These are phyloP conservation scores for Tetranychus truncatus DNA, from an alignment of 2,888 invertebrate genomes.

Conservation along the genomic window DNA sequence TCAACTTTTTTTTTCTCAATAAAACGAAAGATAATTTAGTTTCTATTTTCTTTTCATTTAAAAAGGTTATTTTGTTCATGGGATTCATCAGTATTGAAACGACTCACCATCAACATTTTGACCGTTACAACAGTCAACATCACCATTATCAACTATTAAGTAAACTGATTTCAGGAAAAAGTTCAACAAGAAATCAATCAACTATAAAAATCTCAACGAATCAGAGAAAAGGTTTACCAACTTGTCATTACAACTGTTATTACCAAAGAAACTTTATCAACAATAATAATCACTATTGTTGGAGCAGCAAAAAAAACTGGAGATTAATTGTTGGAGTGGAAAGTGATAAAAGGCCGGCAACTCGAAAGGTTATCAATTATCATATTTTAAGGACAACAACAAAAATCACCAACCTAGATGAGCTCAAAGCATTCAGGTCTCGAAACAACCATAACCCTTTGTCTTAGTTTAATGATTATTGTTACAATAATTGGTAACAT, in stretches of 20 bases:
- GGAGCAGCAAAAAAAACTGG: too few relatives aligned
- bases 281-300: not conserved
- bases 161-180: not conserved
- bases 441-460: slow-evolving; percentile 6
- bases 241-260: not conserved
- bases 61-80: not conserved
- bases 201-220: not conserved
- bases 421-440: not conserved
- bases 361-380: not conserved
- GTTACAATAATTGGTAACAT: slow-evolving; percentile 38
- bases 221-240: not conserved
- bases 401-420: not conserved
- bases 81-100: not conserved
- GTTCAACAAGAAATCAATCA: not conserved
- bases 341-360: too few relatives aligned
- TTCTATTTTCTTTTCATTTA: not conserved
- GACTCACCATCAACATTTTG: not conserved
- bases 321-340: too few relatives aligned
- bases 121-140: not conserved
- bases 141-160: not conserved
- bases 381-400: not conserved
- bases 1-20: not conserved
- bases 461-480: slow-evolving; percentile 32
- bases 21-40: too few relatives aligned
- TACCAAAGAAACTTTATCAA: not conserved